Conservation (phyloP, 2,888 invertebrate genomes). For the Prenolepis imparis region DNA sequence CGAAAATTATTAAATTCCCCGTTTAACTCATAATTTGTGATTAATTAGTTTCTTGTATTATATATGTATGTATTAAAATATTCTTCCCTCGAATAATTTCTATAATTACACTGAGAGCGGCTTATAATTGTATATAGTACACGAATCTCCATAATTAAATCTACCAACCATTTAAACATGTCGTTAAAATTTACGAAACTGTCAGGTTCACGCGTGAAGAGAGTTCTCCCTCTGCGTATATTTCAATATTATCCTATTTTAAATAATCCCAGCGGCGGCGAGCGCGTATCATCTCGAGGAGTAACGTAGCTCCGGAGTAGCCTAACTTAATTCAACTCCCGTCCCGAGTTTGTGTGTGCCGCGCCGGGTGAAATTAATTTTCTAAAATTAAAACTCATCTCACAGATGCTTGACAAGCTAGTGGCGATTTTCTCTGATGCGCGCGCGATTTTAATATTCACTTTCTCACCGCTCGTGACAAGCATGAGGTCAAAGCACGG, state of each 20-base stretch:
- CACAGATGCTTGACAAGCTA: constrained; percentile 11
- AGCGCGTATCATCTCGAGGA: constrained; percentile 9
- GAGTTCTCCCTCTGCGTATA: neutral
- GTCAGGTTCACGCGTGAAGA: neutral
- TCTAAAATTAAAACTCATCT: constrained; percentile 34
- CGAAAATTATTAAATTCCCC: neutral
- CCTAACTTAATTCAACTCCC: constrained; percentile 40
- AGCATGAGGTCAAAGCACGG: constrained; percentile 14
- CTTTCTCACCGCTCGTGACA: constrained; percentile 13
- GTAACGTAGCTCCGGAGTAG: neutral
- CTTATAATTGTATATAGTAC: neutral
- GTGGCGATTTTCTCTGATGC: constrained; percentile 15
- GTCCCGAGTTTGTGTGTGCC: neutral
- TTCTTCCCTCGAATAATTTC: constrained; percentile 1
- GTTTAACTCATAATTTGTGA: neutral
- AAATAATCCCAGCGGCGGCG: constrained; percentile 1
- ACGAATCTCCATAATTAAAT: constrained; percentile 20
- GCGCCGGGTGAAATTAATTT: constrained; percentile 33
- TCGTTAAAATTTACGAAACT: constrained; percentile 29
- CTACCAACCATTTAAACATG: constrained; percentile 2
- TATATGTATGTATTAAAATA: neutral
- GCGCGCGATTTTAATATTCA: constrained; percentile 21
- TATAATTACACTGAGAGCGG: constrained; percentile 3
- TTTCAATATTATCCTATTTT: constrained; percentile 6
- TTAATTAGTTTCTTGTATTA: neutral